These are phyloP conservation scores for Charanyca ferruginea DNA, from an alignment of 2,888 invertebrate species.

Conservation along the genomic window DNA sequence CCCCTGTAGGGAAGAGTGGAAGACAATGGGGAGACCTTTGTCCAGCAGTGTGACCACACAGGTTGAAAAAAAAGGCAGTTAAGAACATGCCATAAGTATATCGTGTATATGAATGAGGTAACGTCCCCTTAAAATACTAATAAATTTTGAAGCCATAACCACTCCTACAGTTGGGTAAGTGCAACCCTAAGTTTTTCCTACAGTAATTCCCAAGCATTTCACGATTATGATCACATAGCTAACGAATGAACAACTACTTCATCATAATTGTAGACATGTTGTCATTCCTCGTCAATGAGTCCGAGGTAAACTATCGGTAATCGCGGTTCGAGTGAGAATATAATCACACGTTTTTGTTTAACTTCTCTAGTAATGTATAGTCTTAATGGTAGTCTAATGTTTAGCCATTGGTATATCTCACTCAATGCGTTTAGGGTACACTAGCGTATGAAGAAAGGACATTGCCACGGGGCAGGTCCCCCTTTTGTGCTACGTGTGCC, in stretches of 20 bases:
- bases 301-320: conserved; percentile 22
- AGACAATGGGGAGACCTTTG: too few relatives aligned
- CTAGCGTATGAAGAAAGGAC: not conserved
- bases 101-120: too few relatives aligned
- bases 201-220: not conserved
- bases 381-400: conserved; percentile 5
- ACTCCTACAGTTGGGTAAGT: not conserved
- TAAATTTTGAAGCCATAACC: too few relatives aligned
- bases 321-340: conserved; percentile 32
- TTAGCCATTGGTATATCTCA: not conserved
- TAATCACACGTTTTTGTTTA: conserved; percentile 31
- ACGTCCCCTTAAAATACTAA: too few relatives aligned
- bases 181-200: not conserved
- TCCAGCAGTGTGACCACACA: too few relatives aligned
- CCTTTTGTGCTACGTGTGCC: too few relatives aligned
- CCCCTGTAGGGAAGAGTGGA: too few relatives aligned
- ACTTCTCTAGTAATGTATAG: conserved; percentile 6
- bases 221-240: conserved; percentile 3
- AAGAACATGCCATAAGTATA: too few relatives aligned
- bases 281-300: conserved; percentile 23
- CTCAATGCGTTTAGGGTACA: not conserved
- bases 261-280: conserved; percentile 23
- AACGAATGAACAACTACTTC: conserved; percentile 28
- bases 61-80: too few relatives aligned
- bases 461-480: too few relatives aligned